phyloP scores from a whole-genome alignment of 2,888 invertebrate species.

The Chrysotoxum bicinctum region DNA sequence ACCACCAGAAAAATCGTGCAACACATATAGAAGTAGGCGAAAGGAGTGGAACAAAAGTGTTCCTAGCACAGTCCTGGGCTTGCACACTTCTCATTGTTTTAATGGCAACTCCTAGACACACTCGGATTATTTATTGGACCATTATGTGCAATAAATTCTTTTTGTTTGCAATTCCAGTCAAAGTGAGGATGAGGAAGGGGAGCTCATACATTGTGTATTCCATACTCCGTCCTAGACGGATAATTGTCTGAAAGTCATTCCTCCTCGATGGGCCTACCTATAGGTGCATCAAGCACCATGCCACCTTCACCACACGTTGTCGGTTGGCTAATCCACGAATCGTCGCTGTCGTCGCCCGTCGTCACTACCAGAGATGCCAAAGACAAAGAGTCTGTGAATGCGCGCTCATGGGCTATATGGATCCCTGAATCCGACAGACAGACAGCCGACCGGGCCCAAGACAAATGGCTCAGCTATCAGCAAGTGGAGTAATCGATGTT shows the following conservation, averaged over 20 bases:
- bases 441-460: slow-evolving; percentile 60
- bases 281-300: background rate
- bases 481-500: slow-evolving; percentile 77
- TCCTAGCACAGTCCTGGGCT: slow-evolving; percentile 58
- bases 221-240: slow-evolving; percentile 58
- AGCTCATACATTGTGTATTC: slow-evolving; percentile 15
- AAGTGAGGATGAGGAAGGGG: slow-evolving; percentile 7
- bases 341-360: slow-evolving; percentile 26
- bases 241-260: slow-evolving; percentile 62
- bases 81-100: slow-evolving; percentile 73
- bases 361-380: slow-evolving; percentile 44
- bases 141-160: slow-evolving; percentile 73
- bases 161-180: slow-evolving; percentile 68
- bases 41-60: slow-evolving; percentile 52
- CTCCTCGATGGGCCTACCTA: slow-evolving; percentile 38
- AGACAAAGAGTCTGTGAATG: slow-evolving; percentile 64
- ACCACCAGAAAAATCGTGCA: slow-evolving; percentile 61
- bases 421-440: slow-evolving; percentile 64
- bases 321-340: slow-evolving; percentile 61
- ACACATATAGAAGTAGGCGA: slow-evolving; percentile 59
- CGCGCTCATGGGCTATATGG: slow-evolving; percentile 65
- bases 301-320: slow-evolving; percentile 3
- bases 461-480: slow-evolving; percentile 75
- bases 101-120: slow-evolving; percentile 71
- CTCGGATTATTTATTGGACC: slow-evolving; percentile 73